Evolutionary conservation across 2,797 vertebrate genomes (phyloP), one percentile per base, ranked within the genome.

Genomic region (Takifugu ocellatus): DNA sequence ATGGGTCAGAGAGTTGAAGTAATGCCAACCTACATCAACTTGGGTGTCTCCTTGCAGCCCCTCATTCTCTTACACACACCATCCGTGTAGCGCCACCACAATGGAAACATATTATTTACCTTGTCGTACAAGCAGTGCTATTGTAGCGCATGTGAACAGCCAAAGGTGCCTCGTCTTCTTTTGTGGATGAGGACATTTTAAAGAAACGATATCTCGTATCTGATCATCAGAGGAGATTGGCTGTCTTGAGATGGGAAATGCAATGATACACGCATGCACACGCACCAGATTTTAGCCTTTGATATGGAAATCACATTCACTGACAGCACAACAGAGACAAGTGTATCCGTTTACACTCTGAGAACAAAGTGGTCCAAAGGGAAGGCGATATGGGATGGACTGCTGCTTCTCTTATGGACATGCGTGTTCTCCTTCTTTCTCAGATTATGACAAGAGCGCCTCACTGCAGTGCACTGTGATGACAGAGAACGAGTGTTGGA

Each of bases 401-500:
- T 70, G 59, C 49, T 70, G 56, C 12, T 48, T 59, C 57, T 51
- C 56, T 79, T 67, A 77, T 71, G 63, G 63, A 68, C 70, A 60
- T 68, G 48, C 69, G 72, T 84, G 63, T 83, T 72, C 71, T 73
- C 51, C 59, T 88, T 60, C 74, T 59, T 61, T 68, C 66, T 72
- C 87, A 98, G 97, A 94, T 85, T 91, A 93, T 84, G 90, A 91
- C 72, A 92, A 92, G 82, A 91, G 88, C 68, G 87, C 87, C 78
- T 91, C 91, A 56, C 83, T 93, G 84, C 74, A 81, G 61, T 99
- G 97, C 88, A 88, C 82, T 50, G 83, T 98, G 77, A 92, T 91
- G 88, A 94, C 82, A 26, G 93, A 94, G 84, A 93, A 94, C 26
- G 93, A 95, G 81, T 98, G 95, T 81, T 84, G 91, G 84, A 91